Conservation (phyloP, 2,797 vertebrate species). For the Halcyon smyrnensis region DNA sequence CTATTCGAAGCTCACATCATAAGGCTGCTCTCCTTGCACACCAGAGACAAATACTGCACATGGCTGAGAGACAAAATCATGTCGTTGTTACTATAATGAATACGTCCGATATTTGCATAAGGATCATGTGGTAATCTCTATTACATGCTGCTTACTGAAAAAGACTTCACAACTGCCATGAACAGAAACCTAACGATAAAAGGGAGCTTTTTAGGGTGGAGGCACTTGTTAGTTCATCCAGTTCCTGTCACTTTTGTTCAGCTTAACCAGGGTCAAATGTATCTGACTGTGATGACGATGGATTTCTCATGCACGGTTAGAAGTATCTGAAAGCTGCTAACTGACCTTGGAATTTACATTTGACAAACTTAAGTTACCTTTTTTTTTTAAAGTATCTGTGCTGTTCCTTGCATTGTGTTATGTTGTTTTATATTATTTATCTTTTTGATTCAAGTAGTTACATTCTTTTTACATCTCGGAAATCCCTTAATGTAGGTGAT, state of each 20-base stretch:
- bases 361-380: slow-evolving; percentile 8
- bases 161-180: neutral
- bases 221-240: neutral
- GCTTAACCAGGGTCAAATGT: neutral
- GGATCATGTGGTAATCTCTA: slow-evolving; percentile 35
- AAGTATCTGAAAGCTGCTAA: slow-evolving; percentile 60
- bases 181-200: neutral
- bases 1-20: slow-evolving; percentile 96
- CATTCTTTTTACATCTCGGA: slow-evolving; percentile 49
- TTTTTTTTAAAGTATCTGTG: neutral
- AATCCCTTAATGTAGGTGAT: slow-evolving; percentile 57
- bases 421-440: neutral
- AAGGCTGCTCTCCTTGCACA: slow-evolving; percentile 41
- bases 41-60: neutral
- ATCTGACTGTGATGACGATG: neutral
- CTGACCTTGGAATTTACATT: slow-evolving; percentile 60
- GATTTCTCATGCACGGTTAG: slow-evolving; percentile 3
- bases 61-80: slow-evolving; percentile 22
- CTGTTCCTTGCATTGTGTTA: slow-evolving; percentile 23
- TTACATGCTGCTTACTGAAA: slow-evolving; percentile 22
- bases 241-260: neutral
- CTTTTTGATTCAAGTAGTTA: slow-evolving; percentile 36
- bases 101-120: neutral
- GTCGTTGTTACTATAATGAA: neutral
- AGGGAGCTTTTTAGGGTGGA: neutral